These are phyloP conservation scores for Varecia variegata DNA, from an alignment of 2,797 vertebrate species.

Conservation along the genomic window DNA sequence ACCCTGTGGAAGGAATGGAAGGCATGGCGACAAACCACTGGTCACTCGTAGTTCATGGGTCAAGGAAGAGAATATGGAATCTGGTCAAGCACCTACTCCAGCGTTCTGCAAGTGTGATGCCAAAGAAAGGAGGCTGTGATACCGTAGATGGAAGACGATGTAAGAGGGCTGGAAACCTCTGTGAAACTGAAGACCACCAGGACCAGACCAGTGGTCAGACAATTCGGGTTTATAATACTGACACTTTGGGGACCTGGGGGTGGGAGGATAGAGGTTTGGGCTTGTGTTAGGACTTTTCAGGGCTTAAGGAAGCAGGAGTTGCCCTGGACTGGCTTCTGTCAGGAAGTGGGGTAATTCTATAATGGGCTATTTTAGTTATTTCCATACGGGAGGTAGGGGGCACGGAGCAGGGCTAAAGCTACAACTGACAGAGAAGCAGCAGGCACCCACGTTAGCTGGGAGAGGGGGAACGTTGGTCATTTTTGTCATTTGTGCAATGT, in stretches of 20 bases:
- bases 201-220: background rate
- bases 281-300: background rate
- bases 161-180: background rate
- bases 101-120: background rate
- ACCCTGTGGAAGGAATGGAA: background rate
- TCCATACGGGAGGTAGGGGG: background rate
- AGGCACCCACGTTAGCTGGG: background rate
- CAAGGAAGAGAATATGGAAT: background rate
- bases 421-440: background rate
- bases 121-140: background rate
- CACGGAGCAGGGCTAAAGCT: too few species aligned
- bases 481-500: background rate
- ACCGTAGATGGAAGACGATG: rapidly evolving
- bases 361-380: background rate
- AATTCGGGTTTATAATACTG: background rate
- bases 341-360: background rate
- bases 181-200: background rate
- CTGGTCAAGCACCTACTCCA: background rate
- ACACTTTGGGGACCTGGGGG: background rate
- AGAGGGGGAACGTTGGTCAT: background rate
- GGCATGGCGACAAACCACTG: background rate
- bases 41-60: background rate
- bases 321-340: background rate
- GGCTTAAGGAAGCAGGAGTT: background rate
- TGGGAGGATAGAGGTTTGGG: background rate